Evolutionary conservation across 2,113 vertebrate genomes (phyloP), one percentile per base, ranked within the genome.

Genomic region (Tichodroma muraria): DNA sequence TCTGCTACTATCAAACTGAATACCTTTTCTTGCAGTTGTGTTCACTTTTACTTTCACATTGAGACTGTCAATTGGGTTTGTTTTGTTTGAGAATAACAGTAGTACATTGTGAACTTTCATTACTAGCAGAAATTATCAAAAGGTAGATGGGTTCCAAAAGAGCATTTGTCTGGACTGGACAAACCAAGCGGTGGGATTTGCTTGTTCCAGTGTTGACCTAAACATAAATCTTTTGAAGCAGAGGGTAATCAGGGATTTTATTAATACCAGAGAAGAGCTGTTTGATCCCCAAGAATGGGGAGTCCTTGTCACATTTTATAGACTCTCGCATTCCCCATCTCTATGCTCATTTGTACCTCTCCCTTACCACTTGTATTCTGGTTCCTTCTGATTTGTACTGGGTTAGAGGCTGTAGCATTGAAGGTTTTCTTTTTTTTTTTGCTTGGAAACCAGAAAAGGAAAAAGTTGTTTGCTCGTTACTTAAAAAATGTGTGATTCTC

Each of bases 341-440:
- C 13, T 69, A 0, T 85, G 33, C 31, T 61, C 0, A 0, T 65
- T 77, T 64, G 16, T 64, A 25, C 38, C 11, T 72, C 8, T 61
- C 38, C 30, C 18, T 69, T 65, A 11, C 37, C 1, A 2, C 8
- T 42, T 81, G 16, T 24, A 15, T 63, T 84, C 45, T 63, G 56
- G 9, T 30, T 72, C n/a, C 33, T 60, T 0, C 10, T 81, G 15
- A 10, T 60, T 79, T 79, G 5, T 49, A 23, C 38, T 45, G 22
- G 3, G 18, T 73, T 63, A 40, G 33, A 17, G 28, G 11, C 22
- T 72, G 22, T 76, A 45, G 23, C 20, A 4, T 7, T 76, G 44
- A 50, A 31, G 0, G 17, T 11, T 42, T 35, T 3, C 25, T 47
- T 75, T 87, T 45, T 47, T 47, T 47, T 57, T 79, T 92, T 44